Conservation (phyloP, 2,797 vertebrate genomes). For the Melopsittacus undulatus region DNA sequence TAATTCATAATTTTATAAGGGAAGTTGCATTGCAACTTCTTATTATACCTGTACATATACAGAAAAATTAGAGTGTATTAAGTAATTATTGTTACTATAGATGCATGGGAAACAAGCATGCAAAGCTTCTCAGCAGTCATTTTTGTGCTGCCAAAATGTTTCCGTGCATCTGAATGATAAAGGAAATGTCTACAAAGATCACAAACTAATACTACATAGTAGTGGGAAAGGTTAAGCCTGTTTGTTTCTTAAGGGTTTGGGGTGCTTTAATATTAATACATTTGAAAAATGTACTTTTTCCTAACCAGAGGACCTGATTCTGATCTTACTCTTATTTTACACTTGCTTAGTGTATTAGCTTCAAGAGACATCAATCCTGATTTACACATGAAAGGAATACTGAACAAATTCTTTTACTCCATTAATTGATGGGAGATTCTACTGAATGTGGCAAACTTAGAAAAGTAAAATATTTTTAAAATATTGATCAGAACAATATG, state of each 20-base stretch:
- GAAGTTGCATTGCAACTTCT: conserved; percentile 31
- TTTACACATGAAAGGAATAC: background rate
- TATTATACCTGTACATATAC: background rate
- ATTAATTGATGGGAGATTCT: background rate
- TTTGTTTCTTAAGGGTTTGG: background rate
- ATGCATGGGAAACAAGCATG: background rate
- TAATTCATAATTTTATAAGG: conserved; percentile 31
- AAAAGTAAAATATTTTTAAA: background rate
- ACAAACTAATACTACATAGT: background rate
- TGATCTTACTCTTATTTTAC: background rate
- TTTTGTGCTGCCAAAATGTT: background rate
- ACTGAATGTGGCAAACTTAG: background rate
- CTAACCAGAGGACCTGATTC: background rate
- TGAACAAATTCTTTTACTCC: background rate
- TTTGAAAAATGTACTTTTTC: background rate
- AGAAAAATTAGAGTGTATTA: conserved; percentile 23
- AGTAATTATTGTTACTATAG: conserved; percentile 5
- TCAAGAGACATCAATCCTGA: background rate
- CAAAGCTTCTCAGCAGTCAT: background rate
- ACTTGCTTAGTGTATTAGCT: background rate
- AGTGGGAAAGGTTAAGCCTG: background rate
- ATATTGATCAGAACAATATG: background rate
- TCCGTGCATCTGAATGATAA: background rate
- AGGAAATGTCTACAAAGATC: background rate
- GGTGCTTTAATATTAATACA: background rate